Base-by-base conservation (phyloP, 2,888 invertebrate genomes). In the Hoplodrina blanda region DNA sequence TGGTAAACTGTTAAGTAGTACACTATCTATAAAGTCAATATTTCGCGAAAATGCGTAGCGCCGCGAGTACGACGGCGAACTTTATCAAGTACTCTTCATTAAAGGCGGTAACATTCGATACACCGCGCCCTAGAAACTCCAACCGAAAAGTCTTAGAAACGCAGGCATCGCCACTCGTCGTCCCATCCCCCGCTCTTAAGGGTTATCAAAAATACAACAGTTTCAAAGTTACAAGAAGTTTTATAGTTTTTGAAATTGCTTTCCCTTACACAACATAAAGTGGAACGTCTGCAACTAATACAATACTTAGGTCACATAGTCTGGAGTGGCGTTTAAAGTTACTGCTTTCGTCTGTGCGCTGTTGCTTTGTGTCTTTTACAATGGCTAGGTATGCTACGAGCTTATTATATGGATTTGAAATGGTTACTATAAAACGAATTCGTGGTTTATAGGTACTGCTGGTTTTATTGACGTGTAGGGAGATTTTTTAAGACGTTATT, bases 1-100 rank as follows among this genome's bases (percentile, higher is more conserved):
- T 68, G 62, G 62, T 59, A 72, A 72, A 69, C 64, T 69, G 65
- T 68, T 64, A 74, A 78, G 78, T 60, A 64, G 64, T 68, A 73
- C 62, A 75, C 73, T 80, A 73, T 74, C 75, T 71, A 76, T 78
- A 72, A 78, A 85, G 73, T 81, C 76, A 85, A 83, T 85, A 83
- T 84, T 85, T 82, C 65, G 60, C 53, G 30, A 64, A 68, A 76
- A 73, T 76, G 72, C 72, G 63, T 76, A 68, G 73, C 55, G 64
- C 59, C 60, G 67, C 53, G 46, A 75, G 74, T 68, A 37, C 25
- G 61, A 52, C 62, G 55, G 46, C 53, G 62, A 78, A 81, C 71
- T 84, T 81, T 25, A 54, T 37, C 44, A 61, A 71, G 71, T 72
- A 60, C 65, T 70, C 65, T 76, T 59, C 60, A 72, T 76, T 77